A percentile compares a stretch with the other conserved stretches of the same genome.
These are phyloP conservation scores for Conus betulinus DNA, from an alignment of 1,140 invertebrate species.

Conservation along the genomic window DNA sequence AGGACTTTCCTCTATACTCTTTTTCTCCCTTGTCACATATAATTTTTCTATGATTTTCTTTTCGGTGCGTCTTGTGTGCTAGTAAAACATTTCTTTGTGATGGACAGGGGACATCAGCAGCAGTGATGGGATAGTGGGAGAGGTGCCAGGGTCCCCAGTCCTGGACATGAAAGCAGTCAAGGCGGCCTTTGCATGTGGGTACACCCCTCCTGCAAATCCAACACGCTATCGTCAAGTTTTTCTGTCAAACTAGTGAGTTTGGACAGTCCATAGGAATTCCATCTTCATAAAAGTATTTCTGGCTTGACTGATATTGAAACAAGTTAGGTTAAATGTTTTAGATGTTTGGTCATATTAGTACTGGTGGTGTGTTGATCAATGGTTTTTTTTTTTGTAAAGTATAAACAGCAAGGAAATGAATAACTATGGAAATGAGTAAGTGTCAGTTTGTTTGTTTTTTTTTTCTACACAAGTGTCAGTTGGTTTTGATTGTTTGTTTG, in stretches of 20 bases:
- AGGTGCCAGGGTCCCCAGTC: background rate
- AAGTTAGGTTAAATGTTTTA: background rate
- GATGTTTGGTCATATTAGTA: background rate
- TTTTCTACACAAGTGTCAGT: no score
- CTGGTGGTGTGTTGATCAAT: background rate
- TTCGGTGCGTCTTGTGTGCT: no score
- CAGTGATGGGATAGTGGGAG: background rate
- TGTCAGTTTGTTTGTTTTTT: no score
- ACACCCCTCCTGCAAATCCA: conserved; percentile 29
- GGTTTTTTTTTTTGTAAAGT: background rate
- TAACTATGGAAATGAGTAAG: no score
- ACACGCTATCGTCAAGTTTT: conserved; percentile 29
- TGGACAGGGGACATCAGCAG: background rate
- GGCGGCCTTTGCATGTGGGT: conserved; percentile 29
- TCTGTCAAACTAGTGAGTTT: conserved; percentile 30
- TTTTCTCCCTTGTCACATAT: no score
- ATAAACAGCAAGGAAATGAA: background rate
- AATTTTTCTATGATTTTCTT: no score
- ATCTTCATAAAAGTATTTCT: no score
- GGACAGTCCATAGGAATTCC: background rate
- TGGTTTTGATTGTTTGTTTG: no score
- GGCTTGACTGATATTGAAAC: background rate
- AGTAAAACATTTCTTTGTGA: background rate
- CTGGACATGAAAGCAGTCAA: conserved; percentile 20
- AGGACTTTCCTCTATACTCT: no score